Base-by-base conservation (phyloP, 2,113 vertebrate genomes). In the Tachysurus fulvidraco region DNA sequence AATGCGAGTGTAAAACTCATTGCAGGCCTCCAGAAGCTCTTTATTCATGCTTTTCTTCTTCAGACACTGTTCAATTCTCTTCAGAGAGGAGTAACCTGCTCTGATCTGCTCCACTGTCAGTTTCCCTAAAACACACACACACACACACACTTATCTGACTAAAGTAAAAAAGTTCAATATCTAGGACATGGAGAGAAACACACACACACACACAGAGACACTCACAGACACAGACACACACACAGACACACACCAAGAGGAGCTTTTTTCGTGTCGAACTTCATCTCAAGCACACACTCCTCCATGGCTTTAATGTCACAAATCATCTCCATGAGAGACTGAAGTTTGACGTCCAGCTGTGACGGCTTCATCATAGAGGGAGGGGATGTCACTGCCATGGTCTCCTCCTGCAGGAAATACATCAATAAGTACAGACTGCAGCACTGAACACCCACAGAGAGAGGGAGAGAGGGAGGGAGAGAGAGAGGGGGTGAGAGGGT, bases 1-100 rank as follows among this genome's bases (percentile, higher is more conserved):
- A 86, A 98, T 97, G 36, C 96, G 96, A 14, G 97, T 98, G 90
- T 98, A 98, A 90, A 98, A 98, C 86, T 97, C 96, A 90, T 97
- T 98, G 92, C 97, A 98, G 1, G 97, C 97, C 50, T 97, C 96
- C 65, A 96, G 2, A 55, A 97, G 94, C 17, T 94, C 92, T 2
- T 74, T 91, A 60, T 60, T 93, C 8, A 88, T 90, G 28, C 91
- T 91, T 81, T 95, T 96, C 57, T 86, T 94, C 84, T 94, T 96
- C 87, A 98, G 89, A 90, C 96, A 97, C 0, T 92, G 94, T 90
- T 98, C 97, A 10, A 98, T 96, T 69, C 88, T 95, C 92, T 96
- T 96, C 84, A 98, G 92, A 0, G 97, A 96, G 4, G 87, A 67
- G 83, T 97, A 98, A 12, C 97, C 97, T 0, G 96, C 96, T 41